These are phyloP conservation scores for Indicator indicator DNA, from an alignment of 2,113 vertebrate genomes.

Conservation along the genomic window DNA sequence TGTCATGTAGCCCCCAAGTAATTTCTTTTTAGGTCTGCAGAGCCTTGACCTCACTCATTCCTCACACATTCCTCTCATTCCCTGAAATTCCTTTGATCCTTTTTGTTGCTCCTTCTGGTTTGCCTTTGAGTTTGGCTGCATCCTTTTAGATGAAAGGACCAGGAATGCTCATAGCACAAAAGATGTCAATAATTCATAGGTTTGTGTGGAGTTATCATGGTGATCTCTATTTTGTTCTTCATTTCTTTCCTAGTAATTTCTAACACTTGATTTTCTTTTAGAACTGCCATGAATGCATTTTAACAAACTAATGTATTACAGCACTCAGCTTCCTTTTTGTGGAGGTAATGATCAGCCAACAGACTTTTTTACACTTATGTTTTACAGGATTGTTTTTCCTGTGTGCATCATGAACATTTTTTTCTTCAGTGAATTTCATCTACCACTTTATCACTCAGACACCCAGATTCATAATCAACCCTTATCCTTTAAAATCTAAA, in stretches of 20 bases:
- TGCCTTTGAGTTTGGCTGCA: background rate
- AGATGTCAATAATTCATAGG: background rate
- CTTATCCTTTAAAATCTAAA: background rate
- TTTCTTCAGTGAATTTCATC: background rate
- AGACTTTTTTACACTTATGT: background rate
- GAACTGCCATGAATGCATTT: background rate
- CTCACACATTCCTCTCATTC: constrained; percentile 47
- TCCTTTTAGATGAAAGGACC: background rate
- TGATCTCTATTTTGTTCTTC: background rate
- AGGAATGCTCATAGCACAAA: background rate
- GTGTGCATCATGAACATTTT: background rate
- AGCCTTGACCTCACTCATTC: background rate
- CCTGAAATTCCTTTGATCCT: constrained; percentile 10
- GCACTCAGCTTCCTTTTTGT: background rate
- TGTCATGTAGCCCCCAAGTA: background rate
- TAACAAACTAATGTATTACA: background rate
- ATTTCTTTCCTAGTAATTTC: background rate
- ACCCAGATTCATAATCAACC: background rate
- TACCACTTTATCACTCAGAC: background rate
- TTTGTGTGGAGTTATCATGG: background rate
- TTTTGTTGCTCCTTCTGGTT: background rate
- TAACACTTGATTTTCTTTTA: background rate
- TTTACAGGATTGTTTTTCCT: background rate
- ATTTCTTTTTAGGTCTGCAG: background rate
- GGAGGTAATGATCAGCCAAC: background rate